A percentile compares a stretch with the other conserved stretches of the same genome.
phyloP scores from a whole-genome alignment of 2,797 vertebrate genomes.

The Chelon labrosus region DNA sequence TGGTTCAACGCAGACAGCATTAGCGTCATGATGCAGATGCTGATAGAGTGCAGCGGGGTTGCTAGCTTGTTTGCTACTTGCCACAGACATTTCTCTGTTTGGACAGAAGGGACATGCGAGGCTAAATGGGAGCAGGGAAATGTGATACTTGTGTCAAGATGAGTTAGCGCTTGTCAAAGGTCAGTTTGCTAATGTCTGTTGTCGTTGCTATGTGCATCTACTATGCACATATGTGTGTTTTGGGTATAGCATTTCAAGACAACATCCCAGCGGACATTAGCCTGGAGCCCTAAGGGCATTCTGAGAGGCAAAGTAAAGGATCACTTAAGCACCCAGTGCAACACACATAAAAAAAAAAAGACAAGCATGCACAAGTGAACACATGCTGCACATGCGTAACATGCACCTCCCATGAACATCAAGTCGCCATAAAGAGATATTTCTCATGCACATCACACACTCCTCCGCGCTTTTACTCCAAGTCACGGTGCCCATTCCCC shows the following conservation, averaged over 20 bases:
- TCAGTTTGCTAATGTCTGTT: constrained; percentile 59
- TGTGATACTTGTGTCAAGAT: constrained; percentile 57
- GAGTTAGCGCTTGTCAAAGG: constrained; percentile 55
- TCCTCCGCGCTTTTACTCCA: constrained; percentile 2
- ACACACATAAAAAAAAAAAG: constrained; percentile 17
- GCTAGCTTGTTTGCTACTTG: constrained; percentile 38
- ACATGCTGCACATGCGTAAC: constrained; percentile 19
- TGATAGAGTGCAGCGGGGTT: constrained; percentile 29
- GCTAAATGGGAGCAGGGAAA: constrained; percentile 62
- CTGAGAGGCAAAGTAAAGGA: constrained; percentile 44
- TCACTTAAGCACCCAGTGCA: constrained; percentile 33
- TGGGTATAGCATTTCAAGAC: constrained; percentile 65
- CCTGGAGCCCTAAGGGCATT: constrained; percentile 41
- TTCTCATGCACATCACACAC: constrained; percentile 39
- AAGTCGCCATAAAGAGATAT: constrained; percentile 29
- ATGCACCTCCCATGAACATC: constrained; percentile 30
- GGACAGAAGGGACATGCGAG: constrained; percentile 53
- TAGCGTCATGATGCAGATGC: constrained; percentile 57
- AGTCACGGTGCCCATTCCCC: constrained; percentile 27
- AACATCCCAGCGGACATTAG: constrained; percentile 46
- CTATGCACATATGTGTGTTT: constrained; percentile 39
- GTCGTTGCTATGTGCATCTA: constrained; percentile 27
- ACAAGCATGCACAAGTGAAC: constrained; percentile 11
- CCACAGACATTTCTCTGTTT: constrained; percentile 56
- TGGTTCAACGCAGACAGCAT: constrained; percentile 51